A percentile compares a stretch with the other conserved stretches of the same genome.
phyloP scores from a whole-genome alignment of 2,797 vertebrate species.

The Melanotaenia trifasciata region DNA sequence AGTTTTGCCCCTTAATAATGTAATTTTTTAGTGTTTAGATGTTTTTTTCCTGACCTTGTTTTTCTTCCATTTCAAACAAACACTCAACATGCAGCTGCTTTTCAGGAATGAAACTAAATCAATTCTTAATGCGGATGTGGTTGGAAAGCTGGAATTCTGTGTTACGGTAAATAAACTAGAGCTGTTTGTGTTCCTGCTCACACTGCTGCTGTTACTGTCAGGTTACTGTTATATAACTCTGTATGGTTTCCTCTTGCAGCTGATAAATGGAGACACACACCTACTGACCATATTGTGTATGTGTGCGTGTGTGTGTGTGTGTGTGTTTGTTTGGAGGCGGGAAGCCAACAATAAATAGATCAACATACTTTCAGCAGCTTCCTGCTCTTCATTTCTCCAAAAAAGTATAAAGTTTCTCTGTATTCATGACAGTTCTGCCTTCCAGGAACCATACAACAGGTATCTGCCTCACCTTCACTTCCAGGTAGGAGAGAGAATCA shows the following conservation, averaged over 20 bases:
- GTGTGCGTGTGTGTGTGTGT: neutral
- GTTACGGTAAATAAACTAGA: neutral
- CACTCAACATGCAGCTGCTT: neutral
- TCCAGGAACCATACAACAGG: conserved; percentile 12
- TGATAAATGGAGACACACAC: conserved; percentile 18
- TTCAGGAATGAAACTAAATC: neutral
- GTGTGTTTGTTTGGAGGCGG: neutral
- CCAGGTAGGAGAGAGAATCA: conserved; percentile 2
- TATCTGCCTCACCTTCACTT: neutral
- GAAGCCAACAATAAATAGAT: conserved; percentile 10
- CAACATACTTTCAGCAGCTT: neutral
- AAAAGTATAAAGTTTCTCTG: neutral
- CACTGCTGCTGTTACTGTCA: neutral
- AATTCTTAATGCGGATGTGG: neutral
- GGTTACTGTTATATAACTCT: conserved; percentile 16
- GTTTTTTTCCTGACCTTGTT: too few relatives aligned
- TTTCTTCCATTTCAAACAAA: neutral
- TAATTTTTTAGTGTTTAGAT: too few relatives aligned
- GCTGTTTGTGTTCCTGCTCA: neutral
- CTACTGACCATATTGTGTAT: neutral
- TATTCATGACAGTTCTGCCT: neutral
- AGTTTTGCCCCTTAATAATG: too few relatives aligned
- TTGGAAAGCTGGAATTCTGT: neutral
- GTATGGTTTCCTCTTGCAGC: conserved; percentile 6
- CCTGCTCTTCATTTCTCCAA: conserved; percentile 13